phyloP scores from a whole-genome alignment of 92 coral and sea anemone genomes.

The Blastomussa wellsi region DNA sequence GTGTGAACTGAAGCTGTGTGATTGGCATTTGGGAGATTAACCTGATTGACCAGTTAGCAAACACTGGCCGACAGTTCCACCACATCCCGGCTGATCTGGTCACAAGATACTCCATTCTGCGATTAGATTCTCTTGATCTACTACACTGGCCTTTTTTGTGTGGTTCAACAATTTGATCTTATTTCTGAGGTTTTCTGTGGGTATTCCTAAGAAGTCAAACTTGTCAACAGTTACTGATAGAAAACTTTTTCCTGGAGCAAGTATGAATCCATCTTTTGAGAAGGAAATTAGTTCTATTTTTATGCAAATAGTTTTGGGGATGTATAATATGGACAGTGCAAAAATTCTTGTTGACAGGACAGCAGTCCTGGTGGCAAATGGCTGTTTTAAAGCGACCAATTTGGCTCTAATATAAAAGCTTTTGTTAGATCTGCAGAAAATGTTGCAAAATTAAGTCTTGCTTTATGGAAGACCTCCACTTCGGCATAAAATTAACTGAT shows the following conservation, averaged over 20 bases:
- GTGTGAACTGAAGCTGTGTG: background rate
- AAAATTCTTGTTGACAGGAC: background rate
- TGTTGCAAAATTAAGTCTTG: background rate
- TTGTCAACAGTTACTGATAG: background rate
- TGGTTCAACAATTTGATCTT: background rate
- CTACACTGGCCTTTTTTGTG: too few species aligned
- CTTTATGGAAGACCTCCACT: background rate
- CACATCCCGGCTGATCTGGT: background rate
- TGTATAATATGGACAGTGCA: background rate
- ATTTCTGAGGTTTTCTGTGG: background rate
- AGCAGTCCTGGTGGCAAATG: background rate
- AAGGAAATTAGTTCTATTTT: background rate
- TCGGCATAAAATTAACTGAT: background rate
- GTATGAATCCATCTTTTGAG: too few species aligned
- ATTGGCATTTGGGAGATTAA: background rate
- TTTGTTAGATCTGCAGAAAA: background rate
- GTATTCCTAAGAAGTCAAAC: background rate
- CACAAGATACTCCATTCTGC: background rate
- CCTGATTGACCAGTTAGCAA: background rate
- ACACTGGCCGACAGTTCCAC: background rate
- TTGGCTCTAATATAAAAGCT: background rate
- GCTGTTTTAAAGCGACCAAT: background rate
- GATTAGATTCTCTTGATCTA: background rate
- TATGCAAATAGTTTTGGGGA: background rate
- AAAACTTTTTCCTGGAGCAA: background rate